Evolutionary conservation across 2,888 invertebrate genomes (phyloP), one percentile per base, ranked within the genome.

Genomic region (Lycophotia porphyrea): DNA sequence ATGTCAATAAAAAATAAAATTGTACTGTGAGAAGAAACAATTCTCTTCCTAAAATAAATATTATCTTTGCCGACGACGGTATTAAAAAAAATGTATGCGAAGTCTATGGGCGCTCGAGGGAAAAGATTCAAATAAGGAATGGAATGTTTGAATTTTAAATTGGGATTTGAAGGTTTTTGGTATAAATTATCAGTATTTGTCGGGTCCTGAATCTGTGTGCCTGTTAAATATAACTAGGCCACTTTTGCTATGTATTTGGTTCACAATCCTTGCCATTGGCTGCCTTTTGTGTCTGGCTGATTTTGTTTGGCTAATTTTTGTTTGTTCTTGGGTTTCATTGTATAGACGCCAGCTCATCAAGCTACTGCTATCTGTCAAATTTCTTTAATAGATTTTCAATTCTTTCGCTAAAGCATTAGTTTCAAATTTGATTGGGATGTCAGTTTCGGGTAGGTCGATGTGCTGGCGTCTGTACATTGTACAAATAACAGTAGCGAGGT

Each of bases 1-100:
- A 77, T 78, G 78, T 84, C 84, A 84, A 87, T 88, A 84, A 84
- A 88, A 85, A 80, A 84, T 84, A 77, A 80, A 88, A 87, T 84
- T 84, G 76, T 77, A 39, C 70, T n/a, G 60, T 66, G 75, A 80
- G 70, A 85, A 71, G 80, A 82, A 79, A 85, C 82, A 84, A 80
- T 76, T 75, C 74, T 58, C 67, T 82, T 74, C 49, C 63, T 58
- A 73, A 52, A 74, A 81, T 81, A 85, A 84, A 84, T 83, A 81
- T 83, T 83, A 70, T 85, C 42, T 73, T 70, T 80, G 58, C n/a
- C 61, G 65, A 69, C 31, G 68, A 74, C 60, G 52, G 76, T 71
- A 71, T 84, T 79, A 83, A 74, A 85, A 75, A 58, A 83, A 82
- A 74, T 71, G 61, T 70, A 60, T 76, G 52, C 61, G 67, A 44